Percentiles rank a stretch among this genome's conserved stretches.
Evolutionary conservation across 2,797 vertebrate species (phyloP).

Genomic region (Bufotes viridis): DNA sequence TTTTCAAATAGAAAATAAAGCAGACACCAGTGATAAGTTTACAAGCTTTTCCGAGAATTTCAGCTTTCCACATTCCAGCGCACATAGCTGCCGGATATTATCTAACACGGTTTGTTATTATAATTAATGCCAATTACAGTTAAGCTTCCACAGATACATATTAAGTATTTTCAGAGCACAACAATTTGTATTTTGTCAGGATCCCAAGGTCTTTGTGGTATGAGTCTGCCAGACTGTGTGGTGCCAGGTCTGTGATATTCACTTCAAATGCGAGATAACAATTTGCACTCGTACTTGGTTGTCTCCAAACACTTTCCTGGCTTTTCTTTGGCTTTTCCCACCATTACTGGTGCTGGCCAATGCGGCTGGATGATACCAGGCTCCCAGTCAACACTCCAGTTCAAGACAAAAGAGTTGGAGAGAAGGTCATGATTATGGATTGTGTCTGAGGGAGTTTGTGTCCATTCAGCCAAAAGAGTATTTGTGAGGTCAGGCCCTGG

Average conservation of each 20-base stretch:
- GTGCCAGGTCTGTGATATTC: slow-evolving; percentile 45
- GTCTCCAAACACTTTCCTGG: background rate
- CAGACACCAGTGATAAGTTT: background rate
- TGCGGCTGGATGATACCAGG: no score
- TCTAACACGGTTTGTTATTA: slow-evolving; percentile 13
- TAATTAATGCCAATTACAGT: slow-evolving; percentile 22
- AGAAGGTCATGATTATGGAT: no score
- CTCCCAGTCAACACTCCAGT: no score
- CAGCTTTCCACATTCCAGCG: background rate
- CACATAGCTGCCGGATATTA: slow-evolving; percentile 3
- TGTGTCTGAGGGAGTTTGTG: no score
- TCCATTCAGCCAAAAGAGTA: no score
- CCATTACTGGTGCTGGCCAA: background rate
- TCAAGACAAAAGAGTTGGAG: no score
- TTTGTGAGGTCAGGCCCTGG: no score
- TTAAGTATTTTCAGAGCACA: background rate
- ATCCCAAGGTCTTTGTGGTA: slow-evolving; percentile 42
- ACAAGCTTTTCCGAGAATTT: background rate
- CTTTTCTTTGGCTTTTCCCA: background rate
- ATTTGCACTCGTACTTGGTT: background rate
- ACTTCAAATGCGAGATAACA: slow-evolving; percentile 26
- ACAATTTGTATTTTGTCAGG: slow-evolving; percentile 35
- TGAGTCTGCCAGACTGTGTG: slow-evolving; percentile 12
- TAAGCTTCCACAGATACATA: background rate
- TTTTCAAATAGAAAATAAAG: background rate